Base-by-base conservation (phyloP, 2,888 invertebrate species). In the Ornithoptera alexandrae region DNA sequence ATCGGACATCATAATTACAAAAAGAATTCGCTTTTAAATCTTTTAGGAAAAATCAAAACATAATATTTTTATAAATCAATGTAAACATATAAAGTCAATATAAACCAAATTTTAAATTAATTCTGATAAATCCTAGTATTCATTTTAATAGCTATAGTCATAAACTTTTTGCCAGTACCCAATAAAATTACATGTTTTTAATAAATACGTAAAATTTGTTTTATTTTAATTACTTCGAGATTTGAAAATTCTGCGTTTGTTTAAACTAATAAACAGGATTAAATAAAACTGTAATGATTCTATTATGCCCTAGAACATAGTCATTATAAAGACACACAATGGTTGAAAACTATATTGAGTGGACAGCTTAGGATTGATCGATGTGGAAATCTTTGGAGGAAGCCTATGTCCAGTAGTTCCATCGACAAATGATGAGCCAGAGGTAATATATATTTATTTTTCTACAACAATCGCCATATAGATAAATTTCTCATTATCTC, bases 41-140 rank as follows among this genome's bases (percentile, higher is more conserved):
- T 58, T 57, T 62, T 58, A 42, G 58, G 58, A 53, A 62, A 65
- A 62, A 56, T 62, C 68, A 67, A 66, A 62, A 62, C 62, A 22
- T 58, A 62, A 69, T 65, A 65, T 57, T 69, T 65, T 30, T 61
- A 69, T 65, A 65, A 69, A 69, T 57, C 66, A 65, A 59, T 66
- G 62, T 68, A 63, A 65, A 69, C 63, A 62, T 70, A 58, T 8
- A 56, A 56, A 56, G 2, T 20, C 56, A n/a, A 20, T 56, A n/a
- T 20, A 56, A 58, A 58, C 15, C 57, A 58, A 67, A 70, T 70
- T 70, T 70, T 60, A 72, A 70, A 36, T 61, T 60, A 63, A 72
- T 59, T 50, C 10, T 62, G 67, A 68, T 65, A 63, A 66, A 71
- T 69, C 62, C 15, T 2, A 1, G 1, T 22, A n/a, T 58, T 58